Base-by-base conservation (phyloP, 2,797 vertebrate genomes). In the Mallotus villosus region DNA sequence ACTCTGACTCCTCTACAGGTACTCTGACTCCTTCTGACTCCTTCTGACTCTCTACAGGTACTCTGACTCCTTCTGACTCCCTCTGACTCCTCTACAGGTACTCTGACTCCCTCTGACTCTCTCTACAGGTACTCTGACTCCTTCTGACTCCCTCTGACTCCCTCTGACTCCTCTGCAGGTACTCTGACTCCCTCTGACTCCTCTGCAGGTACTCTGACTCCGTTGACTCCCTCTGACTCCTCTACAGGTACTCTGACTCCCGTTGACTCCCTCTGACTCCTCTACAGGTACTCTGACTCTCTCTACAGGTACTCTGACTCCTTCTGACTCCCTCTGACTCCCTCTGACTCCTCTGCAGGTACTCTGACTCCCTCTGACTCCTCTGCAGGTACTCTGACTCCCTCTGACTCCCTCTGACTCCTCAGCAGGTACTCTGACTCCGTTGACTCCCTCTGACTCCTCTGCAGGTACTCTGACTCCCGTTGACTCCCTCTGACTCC, bases 71-170 rank as follows among this genome's bases (percentile, higher is more conserved):
- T n/a, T n/a, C n/a, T n/a, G n/a, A n/a, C n/a, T n/a, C n/a, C n/a
- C n/a, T n/a, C n/a, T n/a, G n/a, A 53, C 49, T 51, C 95, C 89
- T 99, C 96, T 90, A 96, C 97, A 95, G 97, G 97, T 99, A 92
- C 12, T 19, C 9, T 41, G 34, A 63, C 19, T 19, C 27, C 27
- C 64, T 24, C n/a, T 98, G 94, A 97, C 96, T 0, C 93, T n/a
- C n/a, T n/a, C n/a, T n/a, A n/a, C n/a, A n/a, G n/a, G n/a, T n/a
- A n/a, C n/a, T n/a, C n/a, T n/a, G n/a, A n/a, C n/a, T n/a, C n/a
- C n/a, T 92, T 67, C 79, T 95, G 46, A 67, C 25, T 53, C 32
- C 5, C 5, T 34, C 1, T 49, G 21, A 16, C 17, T 63, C 34
- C 2, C n/a, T n/a, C n/a, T n/a, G n/a, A n/a, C n/a, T n/a, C n/a